These are phyloP conservation scores for Nasonovia ribisnigri DNA, from an alignment of 2,888 invertebrate genomes.

Conservation along the genomic window DNA sequence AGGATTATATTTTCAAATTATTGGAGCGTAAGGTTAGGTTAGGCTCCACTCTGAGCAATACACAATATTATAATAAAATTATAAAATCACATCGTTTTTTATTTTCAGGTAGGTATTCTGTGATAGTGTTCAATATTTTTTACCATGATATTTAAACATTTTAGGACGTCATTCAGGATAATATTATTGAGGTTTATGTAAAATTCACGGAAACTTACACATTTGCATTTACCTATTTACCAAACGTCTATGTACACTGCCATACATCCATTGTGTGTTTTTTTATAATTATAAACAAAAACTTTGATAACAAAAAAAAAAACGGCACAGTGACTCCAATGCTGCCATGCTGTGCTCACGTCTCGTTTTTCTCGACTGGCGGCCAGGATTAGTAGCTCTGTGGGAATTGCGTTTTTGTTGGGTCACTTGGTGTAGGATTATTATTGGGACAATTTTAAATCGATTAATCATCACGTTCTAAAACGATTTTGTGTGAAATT, in stretches of 20 bases:
- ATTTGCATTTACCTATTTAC: background rate
- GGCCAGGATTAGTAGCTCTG: background rate
- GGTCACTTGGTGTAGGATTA: conserved; percentile 12
- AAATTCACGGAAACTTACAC: background rate
- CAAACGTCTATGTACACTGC: background rate
- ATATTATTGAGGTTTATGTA: background rate
- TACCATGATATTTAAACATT: background rate
- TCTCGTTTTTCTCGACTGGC: background rate
- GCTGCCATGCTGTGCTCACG: background rate
- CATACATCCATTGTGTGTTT: background rate
- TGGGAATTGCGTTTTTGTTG: background rate
- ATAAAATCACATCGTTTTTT: background rate
- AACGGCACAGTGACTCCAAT: background rate
- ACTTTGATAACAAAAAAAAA: background rate
- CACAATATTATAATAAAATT: background rate
- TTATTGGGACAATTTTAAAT: background rate
- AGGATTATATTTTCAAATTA: background rate
- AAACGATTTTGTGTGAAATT: background rate
- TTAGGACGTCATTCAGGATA: background rate
- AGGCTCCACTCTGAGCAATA: background rate
- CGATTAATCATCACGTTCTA: conserved; percentile 10
- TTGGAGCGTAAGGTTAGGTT: background rate
- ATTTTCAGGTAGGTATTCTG: background rate
- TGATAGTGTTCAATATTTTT: background rate
- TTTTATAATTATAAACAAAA: background rate